Evolutionary conservation across 2,888 invertebrate species (phyloP).

Genomic region (Rhimphoctona megacephalus): DNA sequence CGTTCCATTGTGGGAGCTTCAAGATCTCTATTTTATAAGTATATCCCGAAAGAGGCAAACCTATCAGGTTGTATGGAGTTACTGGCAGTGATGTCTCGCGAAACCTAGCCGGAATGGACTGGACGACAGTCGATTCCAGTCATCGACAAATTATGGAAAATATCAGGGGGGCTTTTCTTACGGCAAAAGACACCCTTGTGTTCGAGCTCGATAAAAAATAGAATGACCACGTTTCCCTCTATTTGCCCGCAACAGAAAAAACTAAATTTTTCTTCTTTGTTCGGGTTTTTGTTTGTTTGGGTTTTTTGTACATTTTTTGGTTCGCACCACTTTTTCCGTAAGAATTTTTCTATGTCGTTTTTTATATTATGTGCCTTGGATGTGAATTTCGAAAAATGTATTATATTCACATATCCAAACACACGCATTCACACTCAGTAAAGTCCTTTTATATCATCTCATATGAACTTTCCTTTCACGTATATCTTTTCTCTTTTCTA

Average conservation of each 20-base stretch:
- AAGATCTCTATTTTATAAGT: too few species aligned
- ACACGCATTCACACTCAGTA: constrained; percentile 17
- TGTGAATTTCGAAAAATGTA: constrained; percentile 45
- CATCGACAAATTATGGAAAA: too few species aligned
- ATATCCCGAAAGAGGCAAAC: too few species aligned
- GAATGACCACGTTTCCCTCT: background rate
- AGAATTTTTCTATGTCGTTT: constrained; percentile 14
- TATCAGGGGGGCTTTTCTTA: too few species aligned
- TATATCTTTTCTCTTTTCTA: constrained; percentile 43
- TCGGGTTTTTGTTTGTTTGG: background rate
- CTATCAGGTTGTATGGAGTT: too few species aligned
- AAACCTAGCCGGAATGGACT: too few species aligned
- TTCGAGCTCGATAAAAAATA: too few species aligned
- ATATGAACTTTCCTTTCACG: constrained; percentile 65
- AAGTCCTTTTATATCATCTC: constrained; percentile 21
- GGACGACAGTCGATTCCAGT: too few species aligned
- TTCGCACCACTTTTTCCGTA: background rate
- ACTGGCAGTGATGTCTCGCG: too few species aligned
- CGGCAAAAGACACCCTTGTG: too few species aligned
- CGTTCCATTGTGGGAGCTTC: too few species aligned
- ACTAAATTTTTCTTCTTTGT: constrained; percentile 1
- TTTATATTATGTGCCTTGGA: background rate
- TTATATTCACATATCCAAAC: background rate
- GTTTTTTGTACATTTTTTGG: constrained; percentile 14
- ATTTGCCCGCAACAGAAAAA: background rate